Evolutionary conservation across 2,888 invertebrate species (phyloP).

Genomic region (Trimorus sp.): DNA sequence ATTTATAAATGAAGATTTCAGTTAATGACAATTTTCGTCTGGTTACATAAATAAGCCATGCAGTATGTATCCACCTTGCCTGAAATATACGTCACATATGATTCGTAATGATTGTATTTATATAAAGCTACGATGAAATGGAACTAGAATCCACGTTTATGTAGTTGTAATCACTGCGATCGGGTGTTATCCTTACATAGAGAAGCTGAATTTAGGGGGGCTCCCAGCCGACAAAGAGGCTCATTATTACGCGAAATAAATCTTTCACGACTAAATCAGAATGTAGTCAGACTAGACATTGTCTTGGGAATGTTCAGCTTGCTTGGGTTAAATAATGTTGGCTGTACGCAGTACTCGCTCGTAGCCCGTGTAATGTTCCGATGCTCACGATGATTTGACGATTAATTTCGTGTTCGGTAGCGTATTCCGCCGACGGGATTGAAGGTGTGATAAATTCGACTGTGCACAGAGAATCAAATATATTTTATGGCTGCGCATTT

Average conservation of each 20-base stretch:
- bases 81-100: not conserved
- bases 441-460: slow-evolving; percentile 46
- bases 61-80: not conserved
- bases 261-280: slow-evolving; percentile 71
- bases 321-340: slow-evolving; percentile 50
- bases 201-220: slow-evolving; percentile 55
- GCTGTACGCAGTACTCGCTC: slow-evolving; percentile 23
- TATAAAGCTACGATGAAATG: slow-evolving; percentile 10
- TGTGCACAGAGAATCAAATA: slow-evolving; percentile 39
- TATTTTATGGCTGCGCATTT: slow-evolving; percentile 44
- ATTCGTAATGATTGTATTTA: slow-evolving; percentile 18
- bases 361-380: slow-evolving; percentile 36
- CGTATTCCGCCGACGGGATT: slow-evolving; percentile 29
- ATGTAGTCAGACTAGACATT: slow-evolving; percentile 61
- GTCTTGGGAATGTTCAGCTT: slow-evolving; percentile 59
- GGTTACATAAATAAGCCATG: not conserved
- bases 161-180: slow-evolving; percentile 52
- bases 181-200: slow-evolving; percentile 56
- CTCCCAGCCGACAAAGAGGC: slow-evolving; percentile 56
- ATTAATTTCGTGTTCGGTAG: slow-evolving; percentile 47
- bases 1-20: too few relatives aligned
- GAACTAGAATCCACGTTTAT: slow-evolving; percentile 26
- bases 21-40: too few relatives aligned
- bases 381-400: slow-evolving; percentile 51
- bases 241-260: slow-evolving; percentile 69